These are phyloP conservation scores for Ostrea denselamellosa DNA, from an alignment of 1,140 invertebrate genomes.

Conservation along the genomic window DNA sequence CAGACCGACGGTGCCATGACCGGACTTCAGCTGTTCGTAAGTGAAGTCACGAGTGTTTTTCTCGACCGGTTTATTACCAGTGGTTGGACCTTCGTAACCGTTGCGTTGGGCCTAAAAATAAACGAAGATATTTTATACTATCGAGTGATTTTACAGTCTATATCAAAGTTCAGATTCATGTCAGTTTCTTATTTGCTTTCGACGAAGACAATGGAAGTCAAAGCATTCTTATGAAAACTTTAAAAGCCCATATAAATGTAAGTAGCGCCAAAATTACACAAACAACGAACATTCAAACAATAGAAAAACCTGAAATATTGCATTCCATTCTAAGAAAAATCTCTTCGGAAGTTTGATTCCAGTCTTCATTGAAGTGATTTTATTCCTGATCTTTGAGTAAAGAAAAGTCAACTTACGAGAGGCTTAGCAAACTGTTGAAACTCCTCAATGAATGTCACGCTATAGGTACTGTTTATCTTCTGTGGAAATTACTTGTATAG, in stretches of 20 bases:
- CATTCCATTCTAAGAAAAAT: background rate
- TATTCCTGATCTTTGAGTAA: background rate
- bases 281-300: slow-evolving; percentile 39
- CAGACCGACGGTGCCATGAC: slow-evolving; percentile 93
- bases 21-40: slow-evolving; percentile 93
- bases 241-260: background rate
- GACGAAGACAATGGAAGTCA: background rate
- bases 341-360: slow-evolving; percentile 40
- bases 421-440: background rate
- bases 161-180: background rate
- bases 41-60: slow-evolving; percentile 89
- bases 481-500: background rate
- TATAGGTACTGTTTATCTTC: slow-evolving; percentile 19
- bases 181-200: background rate
- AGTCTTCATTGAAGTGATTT: background rate
- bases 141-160: background rate
- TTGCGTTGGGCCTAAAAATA: slow-evolving; percentile 72
- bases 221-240: slow-evolving; percentile 12
- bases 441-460: background rate
- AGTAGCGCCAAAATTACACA: slow-evolving; percentile 39
- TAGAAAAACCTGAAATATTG: slow-evolving; percentile 19
- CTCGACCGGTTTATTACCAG: slow-evolving; percentile 94
- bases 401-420: slow-evolving; percentile 20
- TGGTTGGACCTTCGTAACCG: slow-evolving; percentile 68
- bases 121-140: slow-evolving; percentile 6